phyloP scores from a whole-genome alignment of 2,113 vertebrate genomes.

The Paracanthobrama guichenoti region DNA sequence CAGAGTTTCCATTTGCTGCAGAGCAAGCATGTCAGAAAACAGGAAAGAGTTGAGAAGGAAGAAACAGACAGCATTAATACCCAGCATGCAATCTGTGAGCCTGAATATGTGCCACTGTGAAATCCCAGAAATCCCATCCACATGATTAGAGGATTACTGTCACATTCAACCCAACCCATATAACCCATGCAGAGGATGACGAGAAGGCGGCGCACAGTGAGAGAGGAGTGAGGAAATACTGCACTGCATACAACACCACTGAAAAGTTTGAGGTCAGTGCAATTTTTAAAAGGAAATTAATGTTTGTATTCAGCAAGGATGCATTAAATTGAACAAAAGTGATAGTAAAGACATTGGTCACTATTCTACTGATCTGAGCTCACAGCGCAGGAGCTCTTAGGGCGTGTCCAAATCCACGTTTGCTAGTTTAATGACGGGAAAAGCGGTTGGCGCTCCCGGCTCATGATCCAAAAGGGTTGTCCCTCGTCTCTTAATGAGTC shows the following conservation, averaged over 20 bases:
- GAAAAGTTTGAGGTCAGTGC: background rate
- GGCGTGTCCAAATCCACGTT: too few relatives aligned
- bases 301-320: background rate
- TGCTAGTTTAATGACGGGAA: too few relatives aligned
- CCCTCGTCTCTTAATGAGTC: too few relatives aligned
- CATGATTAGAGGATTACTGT: slow-evolving; percentile 38
- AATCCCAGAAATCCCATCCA: slow-evolving; percentile 64
- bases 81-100: slow-evolving; percentile 74
- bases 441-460: too few relatives aligned
- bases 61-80: slow-evolving; percentile 77
- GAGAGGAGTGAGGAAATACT: background rate
- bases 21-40: slow-evolving; percentile 93
- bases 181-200: slow-evolving; percentile 15
- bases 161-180: background rate
- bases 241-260: background rate
- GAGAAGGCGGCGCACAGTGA: background rate
- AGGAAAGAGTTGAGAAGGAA: slow-evolving; percentile 70
- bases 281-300: background rate
- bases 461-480: too few relatives aligned
- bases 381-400: too few relatives aligned
- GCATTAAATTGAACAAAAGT: background rate
- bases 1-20: slow-evolving; percentile 99
- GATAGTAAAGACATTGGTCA: background rate
- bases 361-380: too few relatives aligned
- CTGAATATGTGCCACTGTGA: background rate